Percentiles rank a stretch among this genome's conserved stretches.
These are phyloP conservation scores for Pelodiscus sinensis DNA, from an alignment of 2,113 vertebrate species.

Conservation along the genomic window DNA sequence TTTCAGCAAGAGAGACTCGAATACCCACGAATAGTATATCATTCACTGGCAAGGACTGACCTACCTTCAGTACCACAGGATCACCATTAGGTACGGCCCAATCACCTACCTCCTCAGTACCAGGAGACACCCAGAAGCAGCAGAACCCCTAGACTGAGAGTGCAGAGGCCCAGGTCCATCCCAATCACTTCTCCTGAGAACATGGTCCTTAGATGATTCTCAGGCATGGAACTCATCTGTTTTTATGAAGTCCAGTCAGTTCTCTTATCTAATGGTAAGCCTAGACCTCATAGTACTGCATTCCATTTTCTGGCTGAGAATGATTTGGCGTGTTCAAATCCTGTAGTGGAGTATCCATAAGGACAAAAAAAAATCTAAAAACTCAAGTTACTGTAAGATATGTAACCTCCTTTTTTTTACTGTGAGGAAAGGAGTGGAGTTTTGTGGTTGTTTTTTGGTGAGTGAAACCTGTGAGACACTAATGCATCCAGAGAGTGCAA, in stretches of 20 bases:
- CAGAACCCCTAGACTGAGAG: background rate
- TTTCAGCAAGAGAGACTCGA: background rate
- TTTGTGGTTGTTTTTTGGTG: background rate
- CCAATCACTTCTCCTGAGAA: background rate
- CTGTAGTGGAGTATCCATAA: background rate
- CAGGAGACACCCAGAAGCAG: background rate
- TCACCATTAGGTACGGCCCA: background rate
- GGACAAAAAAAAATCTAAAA: background rate
- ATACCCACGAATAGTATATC: background rate
- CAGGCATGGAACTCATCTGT: background rate
- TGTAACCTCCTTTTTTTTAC: background rate
- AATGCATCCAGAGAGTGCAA: rapidly evolving
- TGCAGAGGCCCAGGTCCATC: too few relatives aligned
- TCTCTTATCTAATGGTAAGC: background rate
- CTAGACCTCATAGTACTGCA: background rate
- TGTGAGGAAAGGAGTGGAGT: background rate
- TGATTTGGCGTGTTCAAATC: background rate
- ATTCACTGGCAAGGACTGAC: background rate
- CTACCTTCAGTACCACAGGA: background rate
- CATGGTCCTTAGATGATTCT: background rate
- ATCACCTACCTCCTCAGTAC: background rate
- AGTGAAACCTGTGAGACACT: background rate
- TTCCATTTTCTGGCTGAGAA: background rate
- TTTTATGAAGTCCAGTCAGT: background rate
- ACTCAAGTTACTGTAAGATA: background rate